Base-by-base conservation (phyloP, 2,888 invertebrate species). In the Agrotis puta region DNA sequence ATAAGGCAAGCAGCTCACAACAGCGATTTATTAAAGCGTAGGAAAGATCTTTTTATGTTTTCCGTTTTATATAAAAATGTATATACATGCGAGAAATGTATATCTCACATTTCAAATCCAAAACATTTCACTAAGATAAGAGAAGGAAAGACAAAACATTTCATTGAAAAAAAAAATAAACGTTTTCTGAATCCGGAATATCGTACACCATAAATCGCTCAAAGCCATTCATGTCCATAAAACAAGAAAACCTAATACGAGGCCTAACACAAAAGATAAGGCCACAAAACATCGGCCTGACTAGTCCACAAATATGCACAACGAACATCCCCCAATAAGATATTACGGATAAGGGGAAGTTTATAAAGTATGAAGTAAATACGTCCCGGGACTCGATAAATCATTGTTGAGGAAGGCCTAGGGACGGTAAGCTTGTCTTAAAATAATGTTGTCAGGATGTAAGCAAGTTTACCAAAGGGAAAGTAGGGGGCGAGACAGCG, bases 361-460 rank as follows among this genome's bases (percentile, higher is more conserved):
- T 85, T 82, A 72, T 77, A 75, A 76, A 78, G 79, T 87, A 85
- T 82, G 87, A 85, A 89, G 91, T 89, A 89, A 91, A 92, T 92
- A 90, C 87, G 87, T 89, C 90, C 90, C 88, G 81, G 84, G 85
- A 89, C 87, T 90, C 92, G 85, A 94, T 94, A 94, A 93, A 93
- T 94, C 93, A 94, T 94, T 89, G 89, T 92, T 90, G 84, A 87
- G 81, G 85, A 90, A 88, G 87, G 89, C 89, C 90, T 83, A 84
- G 88, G 88, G 90, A 89, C 82, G 82, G 85, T 87, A 86, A 88
- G 88, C 87, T 87, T 77, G 87, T 85, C 88, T 92, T 90, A 91
- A 92, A 89, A 92, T 93, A 93, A 93, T 92, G 89, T 91, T 91
- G 87, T 90, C 90, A 87, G 88, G 87, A 90, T 90, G 88, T 91